Percentiles rank a stretch among this genome's conserved stretches.
Evolutionary conservation across 2,113 vertebrate genomes (phyloP).

Genomic region (Cranoglanis bouderius): DNA sequence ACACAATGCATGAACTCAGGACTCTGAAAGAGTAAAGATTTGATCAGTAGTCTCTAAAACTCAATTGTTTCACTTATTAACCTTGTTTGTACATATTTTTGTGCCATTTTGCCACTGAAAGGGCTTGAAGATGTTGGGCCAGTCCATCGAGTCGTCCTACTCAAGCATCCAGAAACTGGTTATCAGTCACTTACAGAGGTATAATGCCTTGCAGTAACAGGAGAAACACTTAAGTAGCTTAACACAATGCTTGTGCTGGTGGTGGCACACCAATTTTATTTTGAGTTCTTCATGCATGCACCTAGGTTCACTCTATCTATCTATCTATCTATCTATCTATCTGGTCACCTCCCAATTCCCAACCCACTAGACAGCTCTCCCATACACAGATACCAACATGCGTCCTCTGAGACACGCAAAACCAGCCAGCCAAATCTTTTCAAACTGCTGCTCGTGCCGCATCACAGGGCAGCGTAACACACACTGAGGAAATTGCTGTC

Average conservation of each 20-base stretch:
- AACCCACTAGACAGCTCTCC: too few species aligned
- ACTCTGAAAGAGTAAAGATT: not conserved
- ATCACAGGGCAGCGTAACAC: not conserved
- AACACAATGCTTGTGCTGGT: not conserved
- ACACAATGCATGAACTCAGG: not conserved
- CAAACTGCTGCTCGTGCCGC: not conserved
- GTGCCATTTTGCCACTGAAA: constrained; percentile 58
- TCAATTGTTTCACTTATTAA: not conserved
- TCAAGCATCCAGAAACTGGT: constrained; percentile 97
- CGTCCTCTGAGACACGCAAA: not conserved
- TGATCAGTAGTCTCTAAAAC: not conserved
- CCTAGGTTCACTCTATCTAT: not conserved
- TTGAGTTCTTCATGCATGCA: not conserved
- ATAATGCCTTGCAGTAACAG: not conserved
- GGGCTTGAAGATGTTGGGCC: constrained; percentile 97
- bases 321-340: not conserved
- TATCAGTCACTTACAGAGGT: constrained; percentile 98
- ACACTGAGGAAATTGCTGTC: not conserved
- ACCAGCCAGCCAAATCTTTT: not conserved
- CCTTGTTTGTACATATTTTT: not conserved
- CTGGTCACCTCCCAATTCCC: too few species aligned
- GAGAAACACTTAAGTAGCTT: not conserved
- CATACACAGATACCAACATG: too few species aligned
- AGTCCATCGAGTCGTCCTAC: constrained; percentile 96
- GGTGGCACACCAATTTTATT: not conserved